phyloP scores from a whole-genome alignment of 2,797 vertebrate species.

The Pantherophis vulpinus region DNA sequence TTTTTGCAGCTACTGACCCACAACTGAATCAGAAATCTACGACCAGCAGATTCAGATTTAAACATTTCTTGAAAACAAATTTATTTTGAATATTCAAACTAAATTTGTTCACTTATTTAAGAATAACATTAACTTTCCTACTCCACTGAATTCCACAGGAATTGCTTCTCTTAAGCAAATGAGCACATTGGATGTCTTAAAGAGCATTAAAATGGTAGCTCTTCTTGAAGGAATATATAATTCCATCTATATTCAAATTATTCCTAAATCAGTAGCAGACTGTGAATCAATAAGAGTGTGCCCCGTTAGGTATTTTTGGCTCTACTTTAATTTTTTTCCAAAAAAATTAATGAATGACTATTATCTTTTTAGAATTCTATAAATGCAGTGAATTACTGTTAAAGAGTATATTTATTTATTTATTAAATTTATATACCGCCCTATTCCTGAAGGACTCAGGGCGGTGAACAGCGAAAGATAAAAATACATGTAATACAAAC shows the following conservation, averaged over 20 bases:
- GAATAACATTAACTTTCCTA: background rate
- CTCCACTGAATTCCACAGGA: background rate
- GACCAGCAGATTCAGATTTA: background rate
- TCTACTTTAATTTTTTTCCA: background rate
- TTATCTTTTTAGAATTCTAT: background rate
- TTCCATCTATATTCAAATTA: background rate
- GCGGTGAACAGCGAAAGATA: too few species aligned
- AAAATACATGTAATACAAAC: too few species aligned
- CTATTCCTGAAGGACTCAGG: too few species aligned
- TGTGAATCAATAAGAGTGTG: background rate
- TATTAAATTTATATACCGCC: too few species aligned
- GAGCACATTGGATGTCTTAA: background rate
- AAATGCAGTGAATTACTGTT: background rate
- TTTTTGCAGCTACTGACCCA: background rate
- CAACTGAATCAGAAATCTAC: background rate
- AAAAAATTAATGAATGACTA: background rate
- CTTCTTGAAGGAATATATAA: background rate
- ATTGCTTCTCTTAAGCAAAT: background rate
- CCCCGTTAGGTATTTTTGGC: background rate
- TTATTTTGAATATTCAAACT: background rate
- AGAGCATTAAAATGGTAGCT: background rate
- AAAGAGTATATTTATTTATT: background rate
- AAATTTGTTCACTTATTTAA: background rate
- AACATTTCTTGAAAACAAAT: background rate
- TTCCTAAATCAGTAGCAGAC: background rate